Conservation (phyloP, 2,113 vertebrate genomes). For the Ctenomys sociabilis region DNA sequence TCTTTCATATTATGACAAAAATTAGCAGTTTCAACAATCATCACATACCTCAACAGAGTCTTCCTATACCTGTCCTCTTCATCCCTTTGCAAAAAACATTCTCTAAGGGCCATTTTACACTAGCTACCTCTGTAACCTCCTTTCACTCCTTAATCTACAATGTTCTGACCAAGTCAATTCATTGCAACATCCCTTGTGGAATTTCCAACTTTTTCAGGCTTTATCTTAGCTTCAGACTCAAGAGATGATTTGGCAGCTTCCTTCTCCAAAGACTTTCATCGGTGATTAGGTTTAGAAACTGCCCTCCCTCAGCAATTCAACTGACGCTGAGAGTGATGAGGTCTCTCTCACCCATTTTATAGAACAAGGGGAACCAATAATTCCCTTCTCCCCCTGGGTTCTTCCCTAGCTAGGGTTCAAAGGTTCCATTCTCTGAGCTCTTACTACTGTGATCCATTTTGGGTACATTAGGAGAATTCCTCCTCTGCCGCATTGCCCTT, state of each 20-base stretch:
- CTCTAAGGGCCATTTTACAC: neutral
- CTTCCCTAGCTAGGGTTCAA: neutral
- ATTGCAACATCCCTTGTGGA: neutral
- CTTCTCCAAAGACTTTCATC: neutral
- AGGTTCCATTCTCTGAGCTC: neutral
- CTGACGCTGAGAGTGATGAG: neutral
- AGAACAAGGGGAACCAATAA: rapidly evolving
- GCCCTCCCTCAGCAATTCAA: rapidly evolving
- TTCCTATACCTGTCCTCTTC: neutral
- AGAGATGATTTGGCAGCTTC: neutral
- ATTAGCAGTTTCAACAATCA: neutral
- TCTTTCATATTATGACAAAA: neutral
- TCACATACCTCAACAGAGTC: neutral
- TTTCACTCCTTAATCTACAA: neutral
- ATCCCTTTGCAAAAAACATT: neutral
- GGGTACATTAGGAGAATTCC: neutral
- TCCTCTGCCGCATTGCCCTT: neutral
- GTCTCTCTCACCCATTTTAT: neutral
- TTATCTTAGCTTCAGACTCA: neutral
- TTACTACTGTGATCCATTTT: neutral
- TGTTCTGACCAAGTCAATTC: neutral
- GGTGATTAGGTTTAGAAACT: neutral
- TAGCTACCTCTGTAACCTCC: neutral
- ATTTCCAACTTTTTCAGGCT: neutral
- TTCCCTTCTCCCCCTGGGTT: neutral